Conservation (phyloP, 1,140 invertebrate genomes). For the Sitophilus oryzae region DNA sequence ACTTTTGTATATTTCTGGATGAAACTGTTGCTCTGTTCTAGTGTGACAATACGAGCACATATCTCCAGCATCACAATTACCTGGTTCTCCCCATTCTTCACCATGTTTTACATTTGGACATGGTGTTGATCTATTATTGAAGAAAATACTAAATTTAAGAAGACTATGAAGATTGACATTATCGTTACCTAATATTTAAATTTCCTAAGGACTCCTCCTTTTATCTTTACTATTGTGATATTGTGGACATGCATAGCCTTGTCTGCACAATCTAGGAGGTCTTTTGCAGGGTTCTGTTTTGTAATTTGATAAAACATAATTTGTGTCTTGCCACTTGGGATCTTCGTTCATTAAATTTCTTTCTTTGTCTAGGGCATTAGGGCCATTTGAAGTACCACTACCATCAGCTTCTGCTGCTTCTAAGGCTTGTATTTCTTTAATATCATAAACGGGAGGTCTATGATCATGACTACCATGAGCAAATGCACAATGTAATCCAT, state of each 20-base stretch:
- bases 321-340: constrained; percentile 99
- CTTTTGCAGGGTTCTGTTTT: constrained; percentile 97
- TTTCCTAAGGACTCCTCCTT: constrained; percentile 77
- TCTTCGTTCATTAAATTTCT: constrained; percentile 95
- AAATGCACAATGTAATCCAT: constrained; percentile 98
- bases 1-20: constrained; percentile 99
- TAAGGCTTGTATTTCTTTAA: constrained; percentile 78
- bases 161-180: too few species aligned
- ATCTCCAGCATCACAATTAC: constrained; percentile 92
- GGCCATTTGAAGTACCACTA: constrained; percentile 60
- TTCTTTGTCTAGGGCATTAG: constrained; percentile 89
- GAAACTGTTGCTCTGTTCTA: constrained; percentile 98
- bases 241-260: constrained; percentile 98
- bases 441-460: constrained; percentile 91
- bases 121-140: constrained; percentile 82
- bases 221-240: constrained; percentile 97
- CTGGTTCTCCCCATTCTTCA: constrained; percentile 98
- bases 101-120: constrained; percentile 98
- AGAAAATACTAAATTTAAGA: too few species aligned
- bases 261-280: constrained; percentile 90
- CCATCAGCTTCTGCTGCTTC: constrained; percentile 72
- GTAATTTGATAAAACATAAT: constrained; percentile 96
- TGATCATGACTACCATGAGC: constrained; percentile 94
- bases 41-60: constrained; percentile 96
- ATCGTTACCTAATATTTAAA: constrained; percentile 84